Base-by-base conservation (phyloP, 2,888 invertebrate genomes). In the Caenorhabditis afra region DNA sequence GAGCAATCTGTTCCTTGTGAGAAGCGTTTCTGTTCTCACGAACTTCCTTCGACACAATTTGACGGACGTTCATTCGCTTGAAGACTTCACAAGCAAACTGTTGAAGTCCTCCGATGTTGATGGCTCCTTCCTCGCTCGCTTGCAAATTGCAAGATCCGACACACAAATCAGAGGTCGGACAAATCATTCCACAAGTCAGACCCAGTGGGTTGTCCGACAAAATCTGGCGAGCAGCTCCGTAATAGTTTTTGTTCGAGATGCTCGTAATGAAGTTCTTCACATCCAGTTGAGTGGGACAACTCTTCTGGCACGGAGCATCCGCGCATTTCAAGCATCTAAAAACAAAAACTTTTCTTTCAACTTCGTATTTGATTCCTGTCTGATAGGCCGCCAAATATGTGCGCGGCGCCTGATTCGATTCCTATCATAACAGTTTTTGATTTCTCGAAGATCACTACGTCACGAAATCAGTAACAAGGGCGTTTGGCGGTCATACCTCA, bases 51-150 rank as follows among this genome's bases (percentile, higher is more conserved):
- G 95, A 94, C 66, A 94, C 92, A 0, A 94, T 94, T 92, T 98
- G 97, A 0, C 93, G 94, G 7, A 99, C 94, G 18, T 94, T 94
- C 97, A 98, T 98, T 90, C 94, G 93, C 92, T 96, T 96, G 91
- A 98, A 98, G 22, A 86, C 79, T 61, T 99, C 97, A 1, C 96
- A 95, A 58, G 98, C 97, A 91, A 95, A 99, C 89, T 99, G 98
- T 91, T 99, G 99, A 41, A 99, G 92, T 0, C 99, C 99, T 0
- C 98, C 97, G 87, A 99, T 99, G 90, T 99, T 99, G 87, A 99
- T 99, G 0, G 97, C 94, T 0, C 99, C 99, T 91, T 98, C 97
- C 91, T 99, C 99, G 11, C 94, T 94, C 0, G 97, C 98, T 90
- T 95, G 82, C 45, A 79, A 53, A 37, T 99, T 99, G 91, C 98